Percentiles rank a stretch among this genome's conserved stretches.
phyloP scores from a whole-genome alignment of 2,888 invertebrate genomes.

The Sarcophaga subvicina region DNA sequence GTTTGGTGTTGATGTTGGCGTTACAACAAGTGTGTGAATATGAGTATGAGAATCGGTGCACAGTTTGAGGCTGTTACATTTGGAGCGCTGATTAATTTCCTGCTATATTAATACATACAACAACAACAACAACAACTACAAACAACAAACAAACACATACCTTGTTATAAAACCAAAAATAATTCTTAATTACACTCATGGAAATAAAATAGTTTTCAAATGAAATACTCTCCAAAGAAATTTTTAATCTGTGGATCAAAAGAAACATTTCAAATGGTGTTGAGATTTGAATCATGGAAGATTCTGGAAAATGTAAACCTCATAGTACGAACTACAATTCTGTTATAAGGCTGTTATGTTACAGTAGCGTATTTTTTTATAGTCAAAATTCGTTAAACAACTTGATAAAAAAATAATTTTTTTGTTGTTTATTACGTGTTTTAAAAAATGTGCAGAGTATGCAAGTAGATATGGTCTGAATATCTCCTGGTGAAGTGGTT shows the following conservation, averaged over 20 bases:
- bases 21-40: neutral
- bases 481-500: no score
- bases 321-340: no score
- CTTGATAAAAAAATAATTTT: no score
- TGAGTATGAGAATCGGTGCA: neutral
- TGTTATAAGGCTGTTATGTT: no score
- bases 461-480: no score
- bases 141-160: slow-evolving; percentile 24
- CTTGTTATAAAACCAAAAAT: slow-evolving; percentile 22
- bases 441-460: no score
- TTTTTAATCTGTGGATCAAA: neutral
- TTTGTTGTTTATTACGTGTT: no score
- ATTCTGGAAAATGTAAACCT: no score
- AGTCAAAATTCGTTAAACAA: no score
- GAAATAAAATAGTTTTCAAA: neutral
- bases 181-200: neutral
- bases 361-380: no score
- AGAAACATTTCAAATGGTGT: neutral
- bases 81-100: slow-evolving; percentile 66
- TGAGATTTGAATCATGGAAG: neutral
- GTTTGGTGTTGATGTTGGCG: neutral
- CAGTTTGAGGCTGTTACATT: slow-evolving; percentile 54
- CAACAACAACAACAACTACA: slow-evolving; percentile 23
- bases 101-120: slow-evolving; percentile 49
- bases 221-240: neutral